These are phyloP conservation scores for Labia minor DNA, from an alignment of 2,888 invertebrate species.

Conservation along the genomic window DNA sequence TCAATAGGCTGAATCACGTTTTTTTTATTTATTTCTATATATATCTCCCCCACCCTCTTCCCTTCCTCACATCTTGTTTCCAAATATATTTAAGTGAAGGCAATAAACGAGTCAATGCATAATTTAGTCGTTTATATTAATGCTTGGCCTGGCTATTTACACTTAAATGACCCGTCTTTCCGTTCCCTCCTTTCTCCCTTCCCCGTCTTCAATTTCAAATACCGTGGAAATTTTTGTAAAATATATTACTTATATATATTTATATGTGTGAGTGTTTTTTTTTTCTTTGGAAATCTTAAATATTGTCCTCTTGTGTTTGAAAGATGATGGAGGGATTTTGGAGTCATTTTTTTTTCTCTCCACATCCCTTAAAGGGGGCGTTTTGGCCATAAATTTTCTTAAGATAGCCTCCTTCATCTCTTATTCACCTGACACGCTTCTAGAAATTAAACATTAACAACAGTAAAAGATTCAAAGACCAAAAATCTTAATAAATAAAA, in stretches of 20 bases:
- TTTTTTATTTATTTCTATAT: not conserved
- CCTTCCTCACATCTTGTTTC: not conserved
- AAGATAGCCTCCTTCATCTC: too few species aligned
- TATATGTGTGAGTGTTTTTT: not conserved
- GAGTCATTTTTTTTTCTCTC: not conserved
- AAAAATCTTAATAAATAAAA: not conserved
- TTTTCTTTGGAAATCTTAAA: not conserved
- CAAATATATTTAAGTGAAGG: not conserved
- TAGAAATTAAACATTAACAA: not conserved
- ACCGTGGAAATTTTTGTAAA: not conserved
- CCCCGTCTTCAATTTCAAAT: not conserved
- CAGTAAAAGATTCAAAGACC: not conserved
- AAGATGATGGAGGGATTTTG: not conserved
- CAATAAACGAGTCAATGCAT: not conserved
- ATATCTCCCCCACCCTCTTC: not conserved
- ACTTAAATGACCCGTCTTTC: conserved; percentile 2
- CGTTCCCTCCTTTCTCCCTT: not conserved
- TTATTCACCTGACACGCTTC: not conserved
- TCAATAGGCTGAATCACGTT: conserved; percentile 1
- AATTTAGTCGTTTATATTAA: not conserved
- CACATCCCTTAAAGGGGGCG: not conserved
- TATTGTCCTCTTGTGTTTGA: not conserved
- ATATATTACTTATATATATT: not conserved
- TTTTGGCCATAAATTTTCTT: not conserved
- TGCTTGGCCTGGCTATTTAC: conserved; percentile 6